Base-by-base conservation (phyloP, 2,888 invertebrate species). In the Synanthedon vespiformis region DNA sequence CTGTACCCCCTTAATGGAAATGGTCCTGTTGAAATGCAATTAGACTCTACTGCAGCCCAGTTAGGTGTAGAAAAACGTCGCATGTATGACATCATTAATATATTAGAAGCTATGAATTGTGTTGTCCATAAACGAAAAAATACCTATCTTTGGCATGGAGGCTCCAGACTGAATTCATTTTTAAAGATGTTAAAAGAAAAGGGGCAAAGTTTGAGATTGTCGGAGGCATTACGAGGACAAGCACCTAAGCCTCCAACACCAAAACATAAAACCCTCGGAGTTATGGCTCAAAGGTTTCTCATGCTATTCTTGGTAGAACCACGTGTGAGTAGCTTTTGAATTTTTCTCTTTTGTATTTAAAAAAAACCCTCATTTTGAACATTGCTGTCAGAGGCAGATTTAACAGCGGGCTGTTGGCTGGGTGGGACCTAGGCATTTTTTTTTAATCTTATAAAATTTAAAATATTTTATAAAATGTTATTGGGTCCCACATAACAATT, bases 21-120 rank as follows among this genome's bases (percentile, higher is more conserved):
- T 61, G 80, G 83, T 8, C 80, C 88, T 49, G 74, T 79, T 54
- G 89, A 89, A 72, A 90, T 92, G 59, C 91, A 90, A 58, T 68
- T 92, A 62, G 92, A 92, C 70, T 89, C 88, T 63, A 90, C 91
- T 53, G 91, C 92, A 50, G 88, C 88, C 64, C 80, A 87, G 59
- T 70, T 92, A 56, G 89, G 89, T 50, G 92, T 92, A 6, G 92
- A 92, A 64, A 90, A 92, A 59, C 79, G 93, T 40, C 82, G 93
- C 63, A 91, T 93, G 75, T 93, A 93, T 76, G 93, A 93, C 69
- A 92, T 93, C 59, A 91, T 93, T 53, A 93, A 92, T 77, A 92
- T 93, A 53, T 74, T 92, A 56, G 92, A 92, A 74, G 92, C 92
- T 61, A 89, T 93, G 70, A 91, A 92, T 62, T 91, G 92, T 80